Conservation (phyloP, 2,888 invertebrate species). For the Cryptocephalus moraei region DNA sequence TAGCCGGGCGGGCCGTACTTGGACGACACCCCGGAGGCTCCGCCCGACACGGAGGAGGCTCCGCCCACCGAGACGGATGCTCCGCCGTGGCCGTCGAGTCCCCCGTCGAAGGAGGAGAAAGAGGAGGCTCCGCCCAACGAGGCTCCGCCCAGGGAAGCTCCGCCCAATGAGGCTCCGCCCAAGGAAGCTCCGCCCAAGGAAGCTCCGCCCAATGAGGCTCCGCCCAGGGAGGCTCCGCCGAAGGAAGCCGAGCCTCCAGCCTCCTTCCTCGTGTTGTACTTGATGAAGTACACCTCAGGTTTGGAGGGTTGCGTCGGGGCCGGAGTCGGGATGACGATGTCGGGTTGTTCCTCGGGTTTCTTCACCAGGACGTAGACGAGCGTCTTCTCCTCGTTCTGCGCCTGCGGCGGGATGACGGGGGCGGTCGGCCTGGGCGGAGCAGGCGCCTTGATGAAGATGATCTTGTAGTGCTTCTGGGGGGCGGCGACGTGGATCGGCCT, state of each 20-base stretch:
- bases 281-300: conserved; percentile 85
- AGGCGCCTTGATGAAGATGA: conserved; percentile 72
- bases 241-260: conserved; percentile 1
- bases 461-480: conserved; percentile 81
- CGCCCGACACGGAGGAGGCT: conserved; percentile 7
- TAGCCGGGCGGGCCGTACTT: conserved; percentile 22
- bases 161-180: conserved; percentile 3
- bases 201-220: conserved; percentile 5
- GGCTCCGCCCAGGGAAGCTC: conserved; percentile 11
- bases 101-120: background rate
- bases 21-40: conserved; percentile 12
- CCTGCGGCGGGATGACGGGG: conserved; percentile 66
- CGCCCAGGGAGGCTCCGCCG: conserved; percentile 10
- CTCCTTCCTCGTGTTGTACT: conserved; percentile 64
- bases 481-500: conserved; percentile 57
- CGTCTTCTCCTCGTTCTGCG: conserved; percentile 80
- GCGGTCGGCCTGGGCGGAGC: conserved; percentile 56
- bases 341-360: conserved; percentile 76
- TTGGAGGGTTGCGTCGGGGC: conserved; percentile 77
- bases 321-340: conserved; percentile 65
- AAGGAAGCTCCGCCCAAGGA: conserved; percentile 3
- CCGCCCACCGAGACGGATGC: conserved; percentile 8
- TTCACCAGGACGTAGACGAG: conserved; percentile 82
- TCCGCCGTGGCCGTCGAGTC: background rate
- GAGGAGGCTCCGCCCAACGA: conserved; percentile 3